Evolutionary conservation across 1,140 invertebrate genomes (phyloP).

Genomic region (Liolophura sinensis): DNA sequence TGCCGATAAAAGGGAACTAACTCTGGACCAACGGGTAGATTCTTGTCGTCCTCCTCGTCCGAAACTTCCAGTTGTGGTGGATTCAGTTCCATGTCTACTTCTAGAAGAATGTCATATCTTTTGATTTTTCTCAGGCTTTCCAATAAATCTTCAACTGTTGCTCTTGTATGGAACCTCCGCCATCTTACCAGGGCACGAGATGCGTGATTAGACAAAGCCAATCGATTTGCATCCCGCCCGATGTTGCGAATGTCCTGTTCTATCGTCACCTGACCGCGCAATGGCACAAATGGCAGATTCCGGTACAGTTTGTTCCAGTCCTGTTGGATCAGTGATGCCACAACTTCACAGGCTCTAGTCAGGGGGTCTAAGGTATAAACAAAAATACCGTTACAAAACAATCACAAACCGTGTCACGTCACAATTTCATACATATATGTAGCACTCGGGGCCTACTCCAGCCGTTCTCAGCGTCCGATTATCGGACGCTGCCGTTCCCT

Average conservation of each 20-base stretch:
- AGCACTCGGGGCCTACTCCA: too few relatives aligned
- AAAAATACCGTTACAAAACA: neutral
- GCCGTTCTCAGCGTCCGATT: too few relatives aligned
- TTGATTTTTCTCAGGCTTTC: slow-evolving; percentile 25
- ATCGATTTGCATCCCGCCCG: slow-evolving; percentile 17
- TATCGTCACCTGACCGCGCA: slow-evolving; percentile 38
- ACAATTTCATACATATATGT: too few relatives aligned
- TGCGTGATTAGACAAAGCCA: slow-evolving; percentile 12
- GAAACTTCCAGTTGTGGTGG: slow-evolving; percentile 19
- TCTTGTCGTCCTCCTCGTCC: slow-evolving; percentile 20
- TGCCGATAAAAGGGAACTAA: slow-evolving; percentile 34
- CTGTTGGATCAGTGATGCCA: slow-evolving; percentile 26
- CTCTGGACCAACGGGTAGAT: slow-evolving; percentile 24
- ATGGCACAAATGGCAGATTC: slow-evolving; percentile 37
- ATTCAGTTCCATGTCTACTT: slow-evolving; percentile 26
- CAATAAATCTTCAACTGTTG: slow-evolving; percentile 34
- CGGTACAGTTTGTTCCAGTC: slow-evolving; percentile 41
- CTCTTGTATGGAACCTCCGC: slow-evolving; percentile 36
- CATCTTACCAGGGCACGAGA: slow-evolving; percentile 30
- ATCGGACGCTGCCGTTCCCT: too few relatives aligned
- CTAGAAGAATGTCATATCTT: slow-evolving; percentile 24
- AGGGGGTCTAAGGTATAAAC: slow-evolving; percentile 31
- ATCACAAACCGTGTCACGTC: too few relatives aligned
- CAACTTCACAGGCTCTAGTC: slow-evolving; percentile 33
- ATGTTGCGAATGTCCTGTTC: slow-evolving; percentile 40